Evolutionary conservation across 2,888 invertebrate genomes (phyloP), one percentile per base, ranked within the genome.

Genomic region (Exocentrus adspersus): DNA sequence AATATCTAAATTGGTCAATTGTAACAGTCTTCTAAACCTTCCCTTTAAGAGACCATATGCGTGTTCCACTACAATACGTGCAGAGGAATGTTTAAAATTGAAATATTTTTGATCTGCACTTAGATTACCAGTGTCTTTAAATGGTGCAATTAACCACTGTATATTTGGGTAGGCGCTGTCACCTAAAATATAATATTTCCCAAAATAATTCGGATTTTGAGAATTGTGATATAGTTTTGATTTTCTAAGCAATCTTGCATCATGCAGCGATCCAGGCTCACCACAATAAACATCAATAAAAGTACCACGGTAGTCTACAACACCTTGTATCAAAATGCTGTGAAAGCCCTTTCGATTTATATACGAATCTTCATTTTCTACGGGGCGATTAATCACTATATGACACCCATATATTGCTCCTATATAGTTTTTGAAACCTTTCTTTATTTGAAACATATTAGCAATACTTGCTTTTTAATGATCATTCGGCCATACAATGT

Each of bases 31-130:
- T 12, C 12, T 1, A 42, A 42, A 42, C 7, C 42, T 5, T 1
- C 42, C 12, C 16, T 42, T 42, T 42, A 42, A 42, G 14, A 42
- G 6, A 16, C 42, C 7, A 12, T 14, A 42, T 10, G 42, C 14
- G 7, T 76, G 69, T 67, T 75, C 74, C 4, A 77, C 72, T 6
- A 73, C 66, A 3, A 73, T 71, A 60, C 77, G 61, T 1, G 71
- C 70, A 16, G 68, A 45, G 21, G 72, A 73, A 66, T 74, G 72
- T 10, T 70, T 45, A 20, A 67, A 30, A 53, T 79, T 79, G 53
- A 74, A 78, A 1, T 60, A 57, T 50, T 30, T 65, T 67, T 79
- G 73, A 5, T 69, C 43, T 17, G 65, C 61, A 2, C 72, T 73
- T 9, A 78, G 61, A 58, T 60, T 56, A 2, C 72, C 75, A 46